phyloP scores from a whole-genome alignment of 92 coral and sea anemone genomes.

The Zoanthus sansibaricus region DNA sequence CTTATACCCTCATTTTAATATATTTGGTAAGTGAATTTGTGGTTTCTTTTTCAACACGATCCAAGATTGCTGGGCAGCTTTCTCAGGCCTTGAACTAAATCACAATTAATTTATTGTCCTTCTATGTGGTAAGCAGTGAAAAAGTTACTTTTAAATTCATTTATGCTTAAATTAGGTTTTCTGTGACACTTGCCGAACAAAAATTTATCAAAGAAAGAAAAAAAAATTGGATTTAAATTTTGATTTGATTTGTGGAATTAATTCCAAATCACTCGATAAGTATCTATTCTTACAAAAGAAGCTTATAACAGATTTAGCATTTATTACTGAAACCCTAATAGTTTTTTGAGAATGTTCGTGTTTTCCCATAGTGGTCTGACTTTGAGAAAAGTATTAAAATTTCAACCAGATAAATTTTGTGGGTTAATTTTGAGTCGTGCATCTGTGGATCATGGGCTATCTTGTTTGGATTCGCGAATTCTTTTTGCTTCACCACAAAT shows the following conservation, averaged over 20 bases:
- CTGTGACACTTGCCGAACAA: slow-evolving; percentile 29
- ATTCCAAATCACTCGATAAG: slow-evolving; percentile 71
- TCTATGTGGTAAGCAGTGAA: slow-evolving; percentile 40
- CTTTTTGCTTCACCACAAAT: slow-evolving; percentile 87
- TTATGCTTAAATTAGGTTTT: slow-evolving; percentile 22
- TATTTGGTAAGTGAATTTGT: slow-evolving; percentile 91
- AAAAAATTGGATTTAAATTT: slow-evolving; percentile 71
- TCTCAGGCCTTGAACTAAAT: slow-evolving; percentile 57
- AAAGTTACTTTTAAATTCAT: neutral
- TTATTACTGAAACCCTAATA: slow-evolving; percentile 65
- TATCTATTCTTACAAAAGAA: slow-evolving; percentile 57
- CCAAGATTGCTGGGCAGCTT: slow-evolving; percentile 62
- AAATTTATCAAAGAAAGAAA: slow-evolving; percentile 51
- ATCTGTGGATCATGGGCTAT: slow-evolving; percentile 69
- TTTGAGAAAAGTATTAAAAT: slow-evolving; percentile 84
- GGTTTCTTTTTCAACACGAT: slow-evolving; percentile 92
- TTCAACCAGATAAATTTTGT: slow-evolving; percentile 85
- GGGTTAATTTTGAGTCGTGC: slow-evolving; percentile 77
- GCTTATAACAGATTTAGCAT: slow-evolving; percentile 66
- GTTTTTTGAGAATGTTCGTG: slow-evolving; percentile 44
- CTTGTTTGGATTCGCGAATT: slow-evolving; percentile 87
- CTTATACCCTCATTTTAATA: slow-evolving; percentile 72
- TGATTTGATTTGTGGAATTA: slow-evolving; percentile 79
- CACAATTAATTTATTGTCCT: slow-evolving; percentile 44
- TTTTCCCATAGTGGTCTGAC: slow-evolving; percentile 82